Conservation (phyloP, 2,888 invertebrate species). For the Laspeyria flexula region DNA sequence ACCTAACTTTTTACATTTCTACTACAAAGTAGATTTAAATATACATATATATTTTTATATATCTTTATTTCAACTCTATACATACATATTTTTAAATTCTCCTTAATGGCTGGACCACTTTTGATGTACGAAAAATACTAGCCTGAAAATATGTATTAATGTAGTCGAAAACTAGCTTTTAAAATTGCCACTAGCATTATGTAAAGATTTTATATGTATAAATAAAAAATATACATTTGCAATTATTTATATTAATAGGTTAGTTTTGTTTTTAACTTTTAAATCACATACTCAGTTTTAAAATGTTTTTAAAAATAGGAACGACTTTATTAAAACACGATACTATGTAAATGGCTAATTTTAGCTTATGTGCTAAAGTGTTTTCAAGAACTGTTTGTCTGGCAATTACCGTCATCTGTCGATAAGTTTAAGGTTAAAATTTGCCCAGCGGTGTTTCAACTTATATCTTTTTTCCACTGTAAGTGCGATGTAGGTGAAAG, state of each 20-base stretch:
- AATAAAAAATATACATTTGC: slow-evolving; percentile 17
- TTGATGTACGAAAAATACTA: not conserved
- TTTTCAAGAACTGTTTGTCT: no score
- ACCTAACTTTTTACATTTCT: not conserved
- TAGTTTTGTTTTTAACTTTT: not conserved
- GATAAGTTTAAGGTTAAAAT: no score
- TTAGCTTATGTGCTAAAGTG: no score
- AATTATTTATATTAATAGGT: slow-evolving; percentile 15
- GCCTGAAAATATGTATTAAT: not conserved
- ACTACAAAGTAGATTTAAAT: not conserved
- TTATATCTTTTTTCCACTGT: no score
- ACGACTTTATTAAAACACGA: no score
- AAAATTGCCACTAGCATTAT: slow-evolving; percentile 51
- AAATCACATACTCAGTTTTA: slow-evolving; percentile 1
- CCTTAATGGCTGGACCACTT: slow-evolving; percentile 8
- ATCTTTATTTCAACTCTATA: not conserved
- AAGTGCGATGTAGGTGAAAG: no score
- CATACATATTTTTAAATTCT: not conserved
- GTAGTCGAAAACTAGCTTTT: slow-evolving; percentile 9
- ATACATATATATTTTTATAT: not conserved
- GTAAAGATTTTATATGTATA: slow-evolving; percentile 33
- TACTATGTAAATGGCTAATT: no score
- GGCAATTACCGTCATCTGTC: no score
- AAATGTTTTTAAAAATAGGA: not conserved
- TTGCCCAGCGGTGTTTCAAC: no score